Percentiles rank a stretch among this genome's conserved stretches.
These are phyloP conservation scores for Sylvilagus floridanus DNA, from an alignment of 2,797 vertebrate species.

Conservation along the genomic window DNA sequence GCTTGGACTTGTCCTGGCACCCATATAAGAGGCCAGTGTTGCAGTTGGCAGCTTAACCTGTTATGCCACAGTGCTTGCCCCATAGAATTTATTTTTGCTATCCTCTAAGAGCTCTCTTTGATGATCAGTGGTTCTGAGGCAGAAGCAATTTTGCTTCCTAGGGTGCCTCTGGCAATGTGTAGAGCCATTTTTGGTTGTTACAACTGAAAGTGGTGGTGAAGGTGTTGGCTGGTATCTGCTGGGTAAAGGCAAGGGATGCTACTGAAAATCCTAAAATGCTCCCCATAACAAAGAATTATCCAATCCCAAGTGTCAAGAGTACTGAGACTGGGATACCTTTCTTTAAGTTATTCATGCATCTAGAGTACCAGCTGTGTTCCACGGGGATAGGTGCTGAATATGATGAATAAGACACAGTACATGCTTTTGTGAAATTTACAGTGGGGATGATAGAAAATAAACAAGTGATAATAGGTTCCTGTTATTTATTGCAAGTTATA, in stretches of 20 bases:
- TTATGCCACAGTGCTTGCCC: too few species aligned
- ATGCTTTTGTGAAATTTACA: neutral
- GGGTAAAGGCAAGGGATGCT: neutral
- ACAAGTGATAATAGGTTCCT: neutral
- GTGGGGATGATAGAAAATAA: neutral
- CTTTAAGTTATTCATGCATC: slow-evolving; percentile 19
- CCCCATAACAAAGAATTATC: neutral
- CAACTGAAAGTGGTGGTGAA: neutral
- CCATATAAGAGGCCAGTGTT: too few species aligned
- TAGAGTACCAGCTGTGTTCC: neutral
- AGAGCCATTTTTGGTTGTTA: slow-evolving; percentile 7
- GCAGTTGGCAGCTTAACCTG: too few species aligned
- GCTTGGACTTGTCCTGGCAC: too few species aligned
- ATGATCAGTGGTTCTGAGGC: neutral
- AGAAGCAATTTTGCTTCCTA: neutral
- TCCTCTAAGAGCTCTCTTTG: neutral
- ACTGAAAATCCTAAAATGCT: neutral
- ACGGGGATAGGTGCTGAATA: neutral
- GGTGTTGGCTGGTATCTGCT: neutral
- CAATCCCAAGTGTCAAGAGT: neutral
- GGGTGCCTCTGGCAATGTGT: neutral
- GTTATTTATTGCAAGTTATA: slow-evolving; percentile 3
- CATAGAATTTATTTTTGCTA: neutral
- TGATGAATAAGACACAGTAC: neutral
- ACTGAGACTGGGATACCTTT: neutral